phyloP scores from a whole-genome alignment of 2,888 invertebrate species.

The Drosophila cracens region DNA sequence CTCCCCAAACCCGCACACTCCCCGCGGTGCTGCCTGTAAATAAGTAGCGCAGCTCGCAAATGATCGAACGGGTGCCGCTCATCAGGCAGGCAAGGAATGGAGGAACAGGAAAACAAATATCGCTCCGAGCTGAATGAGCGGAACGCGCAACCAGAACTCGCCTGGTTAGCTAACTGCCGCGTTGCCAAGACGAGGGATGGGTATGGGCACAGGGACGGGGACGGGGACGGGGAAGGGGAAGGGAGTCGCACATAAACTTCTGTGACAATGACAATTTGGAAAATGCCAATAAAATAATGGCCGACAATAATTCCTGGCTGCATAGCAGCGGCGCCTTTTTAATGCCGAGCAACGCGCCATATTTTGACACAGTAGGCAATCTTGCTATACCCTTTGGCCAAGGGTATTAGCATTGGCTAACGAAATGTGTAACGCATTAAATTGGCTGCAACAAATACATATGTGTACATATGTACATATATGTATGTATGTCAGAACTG shows the following conservation, averaged over 20 bases:
- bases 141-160: constrained; percentile 12
- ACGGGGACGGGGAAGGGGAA: not conserved
- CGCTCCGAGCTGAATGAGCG: constrained; percentile 5
- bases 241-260: constrained; percentile 37
- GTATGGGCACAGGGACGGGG: not conserved
- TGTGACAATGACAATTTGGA: constrained; percentile 61
- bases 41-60: constrained; percentile 53
- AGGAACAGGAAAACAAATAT: constrained; percentile 34
- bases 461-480: not conserved
- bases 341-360: constrained; percentile 42
- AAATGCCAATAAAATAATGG: constrained; percentile 77
- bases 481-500: not conserved
- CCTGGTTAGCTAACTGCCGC: constrained; percentile 19
- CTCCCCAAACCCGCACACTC: constrained; percentile 16
- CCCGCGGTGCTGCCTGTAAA: constrained; percentile 45
- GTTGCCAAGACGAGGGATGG: not conserved
- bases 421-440: not conserved
- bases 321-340: constrained; percentile 22
- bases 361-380: constrained; percentile 35
- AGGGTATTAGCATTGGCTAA: constrained; percentile 3
- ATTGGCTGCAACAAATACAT: not conserved
- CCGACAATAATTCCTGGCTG: constrained; percentile 69
- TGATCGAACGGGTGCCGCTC: constrained; percentile 59
- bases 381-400: not conserved
- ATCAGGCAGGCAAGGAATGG: constrained; percentile 3